phyloP scores from a whole-genome alignment of 1,140 invertebrate genomes.

The Calliopsis andreniformis region DNA sequence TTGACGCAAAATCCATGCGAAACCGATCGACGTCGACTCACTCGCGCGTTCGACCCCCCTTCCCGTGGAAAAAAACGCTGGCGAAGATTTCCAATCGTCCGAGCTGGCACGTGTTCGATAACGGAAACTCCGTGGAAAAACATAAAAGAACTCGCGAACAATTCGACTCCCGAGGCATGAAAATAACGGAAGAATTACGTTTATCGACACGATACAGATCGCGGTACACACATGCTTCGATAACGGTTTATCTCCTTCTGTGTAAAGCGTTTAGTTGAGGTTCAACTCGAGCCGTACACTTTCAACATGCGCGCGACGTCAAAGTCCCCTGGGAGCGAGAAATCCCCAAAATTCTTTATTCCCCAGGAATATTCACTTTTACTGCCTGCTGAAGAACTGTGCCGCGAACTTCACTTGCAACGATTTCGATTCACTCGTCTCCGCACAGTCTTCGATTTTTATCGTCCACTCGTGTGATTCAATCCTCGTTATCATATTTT shows the following conservation, averaged over 20 bases:
- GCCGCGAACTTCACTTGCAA: conserved; percentile 9
- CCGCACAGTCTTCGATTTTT: background rate
- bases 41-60: background rate
- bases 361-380: background rate
- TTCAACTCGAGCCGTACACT: background rate
- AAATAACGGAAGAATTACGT: conserved; percentile 40
- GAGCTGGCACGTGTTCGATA: conserved; percentile 15
- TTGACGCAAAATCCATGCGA: conserved; percentile 5
- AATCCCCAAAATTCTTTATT: background rate
- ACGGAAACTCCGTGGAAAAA: background rate
- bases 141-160: background rate
- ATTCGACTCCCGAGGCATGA: conserved; percentile 3
- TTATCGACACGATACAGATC: conserved; percentile 49
- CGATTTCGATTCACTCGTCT: background rate
- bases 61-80: conserved; percentile 8
- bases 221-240: conserved; percentile 36
- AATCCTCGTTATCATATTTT: too few species aligned
- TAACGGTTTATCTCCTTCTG: conserved; percentile 37
- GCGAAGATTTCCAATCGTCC: background rate
- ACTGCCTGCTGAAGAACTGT: background rate
- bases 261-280: background rate
- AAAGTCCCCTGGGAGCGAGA: background rate
- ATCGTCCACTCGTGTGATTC: too few species aligned
- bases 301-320: background rate
- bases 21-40: background rate